Conservation (phyloP, 2,113 vertebrate species). For the Sitta europaea region DNA sequence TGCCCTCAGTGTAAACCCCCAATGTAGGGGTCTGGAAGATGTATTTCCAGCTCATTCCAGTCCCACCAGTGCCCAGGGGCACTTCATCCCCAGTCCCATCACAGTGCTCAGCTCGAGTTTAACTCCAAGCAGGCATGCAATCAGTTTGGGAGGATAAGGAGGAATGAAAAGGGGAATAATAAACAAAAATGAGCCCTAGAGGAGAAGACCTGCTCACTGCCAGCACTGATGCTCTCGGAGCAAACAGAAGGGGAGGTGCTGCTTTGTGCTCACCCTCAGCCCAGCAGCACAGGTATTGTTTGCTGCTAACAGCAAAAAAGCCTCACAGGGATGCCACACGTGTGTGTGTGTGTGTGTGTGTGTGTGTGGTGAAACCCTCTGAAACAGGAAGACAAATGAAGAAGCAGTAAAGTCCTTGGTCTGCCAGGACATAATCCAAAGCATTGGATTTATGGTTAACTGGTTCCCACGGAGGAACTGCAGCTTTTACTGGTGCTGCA, state of each 20-base stretch:
- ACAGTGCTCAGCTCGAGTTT: background rate
- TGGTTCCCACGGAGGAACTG: background rate
- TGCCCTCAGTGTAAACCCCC: background rate
- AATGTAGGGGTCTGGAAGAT: accelerated
- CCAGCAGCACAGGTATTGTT: background rate
- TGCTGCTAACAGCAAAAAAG: background rate
- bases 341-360: background rate
- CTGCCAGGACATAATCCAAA: background rate
- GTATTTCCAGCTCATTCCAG: background rate
- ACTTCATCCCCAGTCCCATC: background rate
- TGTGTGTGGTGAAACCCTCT: background rate
- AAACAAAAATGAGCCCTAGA: background rate
- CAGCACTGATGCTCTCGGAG: background rate
- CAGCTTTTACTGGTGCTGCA: background rate
- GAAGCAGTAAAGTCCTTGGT: background rate
- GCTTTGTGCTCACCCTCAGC: background rate
- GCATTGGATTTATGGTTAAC: background rate
- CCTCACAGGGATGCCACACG: background rate
- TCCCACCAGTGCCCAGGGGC: background rate
- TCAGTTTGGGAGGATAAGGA: background rate
- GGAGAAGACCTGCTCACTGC: background rate
- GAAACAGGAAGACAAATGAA: background rate
- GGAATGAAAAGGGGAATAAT: background rate
- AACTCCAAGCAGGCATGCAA: background rate
- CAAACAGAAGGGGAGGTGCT: background rate